Evolutionary conservation across 2,888 invertebrate species (phyloP), one percentile per base, ranked within the genome.

Genomic region (Pachydiplax longipennis): DNA sequence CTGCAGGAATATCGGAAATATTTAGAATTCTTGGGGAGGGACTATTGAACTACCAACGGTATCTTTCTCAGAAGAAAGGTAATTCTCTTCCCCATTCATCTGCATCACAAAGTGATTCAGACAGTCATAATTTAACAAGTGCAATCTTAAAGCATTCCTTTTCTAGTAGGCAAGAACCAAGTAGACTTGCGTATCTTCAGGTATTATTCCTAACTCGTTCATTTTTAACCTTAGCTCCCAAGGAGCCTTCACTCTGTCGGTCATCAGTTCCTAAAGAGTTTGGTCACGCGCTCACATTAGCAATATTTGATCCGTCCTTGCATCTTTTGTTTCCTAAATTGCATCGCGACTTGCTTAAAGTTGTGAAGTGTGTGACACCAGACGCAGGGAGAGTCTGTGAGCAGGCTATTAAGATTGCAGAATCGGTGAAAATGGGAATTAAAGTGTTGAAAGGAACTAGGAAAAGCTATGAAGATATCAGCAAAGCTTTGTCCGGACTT

Each of bases 11-110:
- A 81, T 95, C 95, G 92, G 95, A 95, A 93, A 93, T 94, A 13
- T 94, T 96, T 93, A 94, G 95, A n/a, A 93, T 95, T 92, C 93
- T 96, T 91, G 96, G 96, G 22, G 96, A 96, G 91, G 93, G 95
- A 80, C 92, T 96, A 73, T 94, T 94, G 91, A 95, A 95, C 93
- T 95, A 95, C 92, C 94, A 95, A 95, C 95, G 92, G 91, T 92
- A 18, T 40, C 18, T 87, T 58, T 65, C 61, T n/a, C 87, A 87
- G 37, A 87, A 65, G 61, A 87, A 65, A 40, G 87, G 37, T 37
- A 13, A 87, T 18, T 87, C 87, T 31, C 25, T 87, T 18, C 61
- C 61, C n/a, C 35, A 61, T 12, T 65, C 35, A 2, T 37, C 58
- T 22, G n/a, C 35, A 12, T 87, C 37, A n/a, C 37, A 35, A 5